Base-by-base conservation (phyloP, 2,888 invertebrate genomes). In the Stenchaetothrips biformis region DNA sequence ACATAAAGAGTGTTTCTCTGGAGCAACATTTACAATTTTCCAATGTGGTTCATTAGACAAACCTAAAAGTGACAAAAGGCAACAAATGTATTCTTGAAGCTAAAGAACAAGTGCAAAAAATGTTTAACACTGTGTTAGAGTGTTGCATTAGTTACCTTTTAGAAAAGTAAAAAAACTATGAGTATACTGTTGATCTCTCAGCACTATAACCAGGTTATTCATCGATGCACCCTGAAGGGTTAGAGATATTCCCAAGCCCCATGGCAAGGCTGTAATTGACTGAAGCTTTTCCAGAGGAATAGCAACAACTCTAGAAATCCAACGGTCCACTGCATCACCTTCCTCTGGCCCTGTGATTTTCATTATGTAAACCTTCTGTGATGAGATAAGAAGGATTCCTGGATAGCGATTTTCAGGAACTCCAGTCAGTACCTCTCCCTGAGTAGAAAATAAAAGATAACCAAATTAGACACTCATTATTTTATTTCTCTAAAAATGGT, bases 401-500 rank as follows among this genome's bases (percentile, higher is more conserved):
- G 67, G 67, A 74, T 74, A 74, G 11, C 67, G 67, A 74, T 74
- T 74, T 74, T 74, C 67, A 25, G 67, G 67, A 74, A 25, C 7
- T 11, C 67, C 7, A 2, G 11, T 74, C 25, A 74, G 2, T 7
- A 74, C 67, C 25, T 74, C 67, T 7, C 67, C 67, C 67, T 74
- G 11, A 25, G n/a, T 74, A 25, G 67, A 25, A 21, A 21, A 25
- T 2, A 11, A 13, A 53, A 53, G 53, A 18, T 53, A 18, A 3
- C 1, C 67, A 74, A 9, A 25, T 25, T 74, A 37, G 67, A 74
- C 25, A 9, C 9, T 7, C 25, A 21, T 21, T n/a, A 21, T 67
- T 21, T 25, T 37, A 37, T 37, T 7, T 21, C 7, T 74, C 67
- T 9, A 53, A 53, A 2, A 53, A 53, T 37, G 37, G 37, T 37